Base-by-base conservation (phyloP, 2,888 invertebrate species). In the Atrina japonica region DNA sequence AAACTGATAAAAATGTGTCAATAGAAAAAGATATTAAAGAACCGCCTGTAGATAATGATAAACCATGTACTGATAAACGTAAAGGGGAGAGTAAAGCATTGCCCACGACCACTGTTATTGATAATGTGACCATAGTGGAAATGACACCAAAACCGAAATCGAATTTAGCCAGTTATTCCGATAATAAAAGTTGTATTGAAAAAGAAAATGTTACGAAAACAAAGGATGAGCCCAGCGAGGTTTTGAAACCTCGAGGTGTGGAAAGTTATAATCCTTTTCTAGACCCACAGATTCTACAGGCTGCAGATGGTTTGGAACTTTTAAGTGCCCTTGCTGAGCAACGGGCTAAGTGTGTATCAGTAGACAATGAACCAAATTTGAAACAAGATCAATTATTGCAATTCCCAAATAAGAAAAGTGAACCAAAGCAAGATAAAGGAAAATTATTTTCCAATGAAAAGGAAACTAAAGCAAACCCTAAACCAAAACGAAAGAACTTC, bases 281-380 rank as follows among this genome's bases (percentile, higher is more conserved):
- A 25, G 87, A 87, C 76, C 86, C 86, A 5, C 83, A 84, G 59
- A 80, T 86, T 53, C 75, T 87, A 6, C 82, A 84, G 66, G 86
- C 86, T 16, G 84, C 83, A 23, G 85, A 85, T 69, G 87, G 87
- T 9, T 75, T 88, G 35, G 87, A 86, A 71, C 81, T 88, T 29
- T 75, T 88, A 9, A 88, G 87, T 75, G 81, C 87, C 7, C 75
- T 88, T 6, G 87, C 87, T 1, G 87, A 88, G 75, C 84, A 86
- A 65, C 75, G 84, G 52, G 76, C 84, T 21, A 70, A 70, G 29
- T 70, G 58, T 53, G 45, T 64, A 40, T 52, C 63, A 9, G 35
- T 49, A 18, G 66, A 58, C 16, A 66, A 23, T 23, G 56, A 56
- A 53, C 25, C n/a, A 50, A 21, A 53, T 7, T 53, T n/a, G 35